These are phyloP conservation scores for Elysia chlorotica DNA, from an alignment of 1,140 invertebrate species.

Conservation along the genomic window DNA sequence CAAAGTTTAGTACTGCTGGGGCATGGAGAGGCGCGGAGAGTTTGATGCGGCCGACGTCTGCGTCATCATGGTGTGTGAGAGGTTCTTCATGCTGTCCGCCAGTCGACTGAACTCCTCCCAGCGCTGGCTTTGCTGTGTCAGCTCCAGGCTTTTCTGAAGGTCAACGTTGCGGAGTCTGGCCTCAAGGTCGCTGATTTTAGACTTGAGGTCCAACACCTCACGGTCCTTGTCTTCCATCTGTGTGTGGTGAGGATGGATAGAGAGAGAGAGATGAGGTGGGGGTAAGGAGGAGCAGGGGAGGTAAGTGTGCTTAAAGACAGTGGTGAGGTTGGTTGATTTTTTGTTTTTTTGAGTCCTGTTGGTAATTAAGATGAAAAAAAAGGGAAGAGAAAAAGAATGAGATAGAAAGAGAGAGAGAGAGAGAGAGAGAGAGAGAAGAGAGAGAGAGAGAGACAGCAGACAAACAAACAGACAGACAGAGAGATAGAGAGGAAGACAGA, in stretches of 20 bases:
- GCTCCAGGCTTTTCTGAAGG: conserved; percentile 52
- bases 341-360: no score
- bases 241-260: no score
- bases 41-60: conserved; percentile 1
- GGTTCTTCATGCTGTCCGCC: conserved; percentile 58
- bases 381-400: no score
- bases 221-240: conserved; percentile 10
- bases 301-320: not conserved
- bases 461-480: no score
- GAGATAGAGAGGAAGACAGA: no score
- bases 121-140: conserved; percentile 52
- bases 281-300: not conserved
- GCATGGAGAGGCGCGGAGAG: not conserved
- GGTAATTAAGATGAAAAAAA: no score
- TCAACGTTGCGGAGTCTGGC: conserved; percentile 41
- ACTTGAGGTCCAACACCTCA: not conserved
- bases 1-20: conserved; percentile 7
- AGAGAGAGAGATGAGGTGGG: no score
- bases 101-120: conserved; percentile 61
- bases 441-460: no score
- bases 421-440: no score
- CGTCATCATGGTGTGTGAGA: conserved; percentile 53
- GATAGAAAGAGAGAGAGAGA: no score
- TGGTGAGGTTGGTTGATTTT: no score
- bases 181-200: conserved; percentile 26